phyloP scores from a whole-genome alignment of 2,797 vertebrate species.

The Phataginus tricuspis region DNA sequence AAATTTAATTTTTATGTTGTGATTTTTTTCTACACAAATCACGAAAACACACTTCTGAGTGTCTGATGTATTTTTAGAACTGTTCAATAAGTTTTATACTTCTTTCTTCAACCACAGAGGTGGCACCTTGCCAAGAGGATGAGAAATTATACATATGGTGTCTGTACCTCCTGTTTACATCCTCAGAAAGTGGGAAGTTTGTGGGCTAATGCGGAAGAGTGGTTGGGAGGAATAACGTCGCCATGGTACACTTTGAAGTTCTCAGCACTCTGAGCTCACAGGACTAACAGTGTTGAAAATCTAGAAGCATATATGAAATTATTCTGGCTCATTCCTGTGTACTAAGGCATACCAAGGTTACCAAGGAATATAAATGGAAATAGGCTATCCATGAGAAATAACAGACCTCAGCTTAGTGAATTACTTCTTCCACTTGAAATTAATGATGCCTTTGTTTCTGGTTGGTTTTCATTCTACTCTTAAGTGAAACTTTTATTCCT shows the following conservation, averaged over 20 bases:
- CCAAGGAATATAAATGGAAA: conserved; percentile 63
- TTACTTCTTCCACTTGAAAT: conserved; percentile 59
- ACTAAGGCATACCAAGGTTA: conserved; percentile 22
- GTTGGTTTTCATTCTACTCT: conserved; percentile 54
- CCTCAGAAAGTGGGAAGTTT: neutral
- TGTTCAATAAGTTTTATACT: conserved; percentile 48
- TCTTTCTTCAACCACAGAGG: conserved; percentile 48
- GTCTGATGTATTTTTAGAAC: conserved; percentile 48
- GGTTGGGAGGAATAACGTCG: neutral
- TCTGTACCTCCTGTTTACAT: neutral
- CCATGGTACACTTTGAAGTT: conserved; percentile 26
- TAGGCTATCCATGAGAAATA: conserved; percentile 48
- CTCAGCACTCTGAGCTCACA: neutral
- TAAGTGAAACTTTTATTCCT: conserved; percentile 40
- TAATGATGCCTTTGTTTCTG: conserved; percentile 53
- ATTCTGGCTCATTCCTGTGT: conserved; percentile 16
- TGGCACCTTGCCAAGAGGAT: conserved; percentile 42
- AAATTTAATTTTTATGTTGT: conserved; percentile 57
- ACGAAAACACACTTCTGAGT: neutral
- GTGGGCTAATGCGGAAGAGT: neutral
- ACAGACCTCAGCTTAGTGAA: conserved; percentile 33
- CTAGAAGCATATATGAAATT: conserved; percentile 50
- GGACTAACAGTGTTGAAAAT: conserved; percentile 54
- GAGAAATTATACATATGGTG: neutral
- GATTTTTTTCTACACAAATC: conserved; percentile 66